A percentile compares a stretch with the other conserved stretches of the same genome.
Evolutionary conservation across 2,797 vertebrate species (phyloP).

Genomic region (Mormyrus hasselquistii): DNA sequence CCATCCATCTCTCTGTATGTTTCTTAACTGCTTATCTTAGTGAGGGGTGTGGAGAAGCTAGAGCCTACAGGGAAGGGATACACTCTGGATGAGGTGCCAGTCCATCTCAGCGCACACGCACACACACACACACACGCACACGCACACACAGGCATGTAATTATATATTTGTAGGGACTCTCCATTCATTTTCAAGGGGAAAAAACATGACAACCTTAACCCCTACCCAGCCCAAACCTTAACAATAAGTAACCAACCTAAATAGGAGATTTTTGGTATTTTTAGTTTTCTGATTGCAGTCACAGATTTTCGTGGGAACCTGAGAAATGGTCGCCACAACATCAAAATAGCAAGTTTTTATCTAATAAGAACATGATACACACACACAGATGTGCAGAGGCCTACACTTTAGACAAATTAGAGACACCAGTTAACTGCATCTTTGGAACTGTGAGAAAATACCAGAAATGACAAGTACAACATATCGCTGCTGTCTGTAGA

Average conservation of each 20-base stretch:
- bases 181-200: too few species aligned
- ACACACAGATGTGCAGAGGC: not conserved
- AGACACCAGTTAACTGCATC: not conserved
- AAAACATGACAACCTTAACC: too few species aligned
- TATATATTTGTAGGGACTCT: too few species aligned
- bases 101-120: not conserved
- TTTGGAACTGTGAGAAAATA: not conserved
- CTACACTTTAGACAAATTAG: not conserved
- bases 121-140: not conserved
- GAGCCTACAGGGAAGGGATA: not conserved
- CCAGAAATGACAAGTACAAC: not conserved
- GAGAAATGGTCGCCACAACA: too few species aligned
- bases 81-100: not conserved
- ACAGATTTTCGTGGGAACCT: too few species aligned
- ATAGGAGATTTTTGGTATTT: too few species aligned
- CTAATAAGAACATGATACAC: too few species aligned
- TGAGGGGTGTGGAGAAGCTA: not conserved
- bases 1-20: not conserved
- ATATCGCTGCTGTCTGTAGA: not conserved
- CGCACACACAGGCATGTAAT: too few species aligned
- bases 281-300: too few species aligned
- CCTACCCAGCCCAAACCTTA: too few species aligned
- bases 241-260: too few species aligned
- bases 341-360: too few species aligned
- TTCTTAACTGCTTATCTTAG: not conserved